A percentile compares a stretch with the other conserved stretches of the same genome.
Conservation (phyloP, 2,888 invertebrate species). For the Rhogogaster chlorosoma region DNA sequence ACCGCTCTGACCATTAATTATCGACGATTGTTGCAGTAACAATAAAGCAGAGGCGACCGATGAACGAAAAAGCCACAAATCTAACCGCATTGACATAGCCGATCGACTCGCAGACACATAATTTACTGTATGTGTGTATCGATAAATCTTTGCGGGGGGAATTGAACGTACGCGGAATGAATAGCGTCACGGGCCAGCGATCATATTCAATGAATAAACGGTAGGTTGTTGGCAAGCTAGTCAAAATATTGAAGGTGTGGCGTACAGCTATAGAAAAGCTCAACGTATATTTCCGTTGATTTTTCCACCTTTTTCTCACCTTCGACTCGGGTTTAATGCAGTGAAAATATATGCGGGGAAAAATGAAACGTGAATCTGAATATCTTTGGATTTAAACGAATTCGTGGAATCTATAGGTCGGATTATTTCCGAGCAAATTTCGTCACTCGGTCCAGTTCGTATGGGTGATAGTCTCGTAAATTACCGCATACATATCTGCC, state of each 20-base stretch:
- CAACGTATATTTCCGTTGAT: not conserved
- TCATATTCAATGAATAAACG: conserved; percentile 71
- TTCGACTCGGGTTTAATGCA: not conserved
- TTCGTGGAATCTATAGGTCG: not conserved
- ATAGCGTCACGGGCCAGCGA: conserved; percentile 76
- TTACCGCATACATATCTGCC: not conserved
- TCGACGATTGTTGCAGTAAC: not conserved
- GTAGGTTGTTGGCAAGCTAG: conserved; percentile 73
- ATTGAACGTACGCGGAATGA: conserved; percentile 64
- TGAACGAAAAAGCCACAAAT: conserved; percentile 41
- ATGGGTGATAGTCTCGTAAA: conserved; percentile 18
- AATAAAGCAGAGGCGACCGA: not conserved
- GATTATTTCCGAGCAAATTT: conserved; percentile 18
- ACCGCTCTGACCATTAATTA: not conserved
- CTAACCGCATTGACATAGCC: conserved; percentile 43
- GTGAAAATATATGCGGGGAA: not conserved
- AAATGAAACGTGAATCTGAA: not conserved
- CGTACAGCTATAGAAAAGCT: not conserved
- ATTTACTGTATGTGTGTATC: not conserved
- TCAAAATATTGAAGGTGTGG: conserved; percentile 77
- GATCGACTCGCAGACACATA: not conserved
- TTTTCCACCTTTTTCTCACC: not conserved
- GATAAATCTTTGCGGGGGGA: conserved; percentile 30
- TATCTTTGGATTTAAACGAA: not conserved
- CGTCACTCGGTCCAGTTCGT: conserved; percentile 22